Evolutionary conservation across 2,113 vertebrate species (phyloP).

Genomic region (Salminus brasiliensis): DNA sequence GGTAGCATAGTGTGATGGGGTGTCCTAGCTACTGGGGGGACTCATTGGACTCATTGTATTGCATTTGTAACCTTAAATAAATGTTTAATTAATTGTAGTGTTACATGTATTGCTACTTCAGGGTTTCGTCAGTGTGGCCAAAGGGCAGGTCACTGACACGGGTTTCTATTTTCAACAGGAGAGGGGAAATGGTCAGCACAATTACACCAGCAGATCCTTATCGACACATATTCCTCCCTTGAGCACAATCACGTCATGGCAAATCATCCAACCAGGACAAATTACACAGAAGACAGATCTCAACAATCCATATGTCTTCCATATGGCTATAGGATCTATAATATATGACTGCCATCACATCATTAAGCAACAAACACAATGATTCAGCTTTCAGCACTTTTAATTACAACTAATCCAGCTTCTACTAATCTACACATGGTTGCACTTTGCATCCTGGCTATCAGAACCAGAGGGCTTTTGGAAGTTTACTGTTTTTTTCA

Average conservation of each 20-base stretch:
- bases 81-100: too few relatives aligned
- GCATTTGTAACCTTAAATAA: too few relatives aligned
- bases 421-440: constrained; percentile 51
- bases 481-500: constrained; percentile 25
- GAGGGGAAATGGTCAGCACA: constrained; percentile 14
- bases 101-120: too few relatives aligned
- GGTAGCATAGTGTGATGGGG: too few relatives aligned
- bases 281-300: constrained; percentile 22
- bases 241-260: constrained; percentile 30
- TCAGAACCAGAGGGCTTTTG: constrained; percentile 43
- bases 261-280: constrained; percentile 37
- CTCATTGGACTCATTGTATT: too few relatives aligned
- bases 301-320: constrained; percentile 43
- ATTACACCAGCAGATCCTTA: constrained; percentile 28
- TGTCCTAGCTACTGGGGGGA: too few relatives aligned
- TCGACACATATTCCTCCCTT: constrained; percentile 17
- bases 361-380: constrained; percentile 37
- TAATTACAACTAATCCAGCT: constrained; percentile 45
- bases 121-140: too few relatives aligned
- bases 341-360: constrained; percentile 42
- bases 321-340: constrained; percentile 41
- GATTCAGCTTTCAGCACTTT: constrained; percentile 48
- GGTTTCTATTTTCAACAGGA: constrained; percentile 31
- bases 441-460: constrained; percentile 42
- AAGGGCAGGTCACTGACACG: neutral